These are phyloP conservation scores for Drosophila pandora DNA, from an alignment of 1,140 invertebrate genomes.

Conservation along the genomic window DNA sequence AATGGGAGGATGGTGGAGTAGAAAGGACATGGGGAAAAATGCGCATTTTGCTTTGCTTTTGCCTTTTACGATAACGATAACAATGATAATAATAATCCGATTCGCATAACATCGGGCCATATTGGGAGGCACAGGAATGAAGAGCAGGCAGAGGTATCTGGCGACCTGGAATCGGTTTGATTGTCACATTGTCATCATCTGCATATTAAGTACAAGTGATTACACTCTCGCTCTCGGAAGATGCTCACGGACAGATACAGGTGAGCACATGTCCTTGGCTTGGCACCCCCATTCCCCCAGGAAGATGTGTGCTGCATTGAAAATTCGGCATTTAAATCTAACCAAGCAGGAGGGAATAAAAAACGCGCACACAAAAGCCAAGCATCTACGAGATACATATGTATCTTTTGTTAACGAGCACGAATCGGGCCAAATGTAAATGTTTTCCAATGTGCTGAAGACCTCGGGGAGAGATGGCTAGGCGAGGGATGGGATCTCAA, in stretches of 20 bases:
- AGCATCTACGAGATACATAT: conserved; percentile 72
- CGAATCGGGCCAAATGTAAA: conserved; percentile 66
- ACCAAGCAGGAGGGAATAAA: conserved; percentile 61
- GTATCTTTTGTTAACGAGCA: conserved; percentile 79
- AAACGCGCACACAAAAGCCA: conserved; percentile 45
- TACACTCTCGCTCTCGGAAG: conserved; percentile 54
- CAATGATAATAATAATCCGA: conserved; percentile 59
- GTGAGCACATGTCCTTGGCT: conserved; percentile 40
- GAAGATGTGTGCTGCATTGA: conserved; percentile 69
- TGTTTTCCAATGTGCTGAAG: conserved; percentile 49
- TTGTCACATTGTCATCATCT: conserved; percentile 81
- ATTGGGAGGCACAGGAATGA: not conserved
- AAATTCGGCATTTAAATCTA: conserved; percentile 79
- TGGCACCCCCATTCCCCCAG: conserved; percentile 1
- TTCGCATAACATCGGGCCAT: conserved; percentile 47
- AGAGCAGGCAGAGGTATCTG: conserved; percentile 21
- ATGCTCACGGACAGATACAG: conserved; percentile 39
- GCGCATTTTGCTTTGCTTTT: conserved; percentile 42
- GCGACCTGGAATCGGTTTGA: conserved; percentile 77
- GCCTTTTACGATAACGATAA: conserved; percentile 57
- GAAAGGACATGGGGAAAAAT: conserved; percentile 16
- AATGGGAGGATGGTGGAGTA: conserved; percentile 1
- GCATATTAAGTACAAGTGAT: conserved; percentile 82
- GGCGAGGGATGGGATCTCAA: conserved; percentile 15
- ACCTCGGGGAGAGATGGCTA: not conserved